Evolutionary conservation across 2,888 invertebrate species (phyloP), one percentile per base, ranked within the genome.

Genomic region (Oithona nana): DNA sequence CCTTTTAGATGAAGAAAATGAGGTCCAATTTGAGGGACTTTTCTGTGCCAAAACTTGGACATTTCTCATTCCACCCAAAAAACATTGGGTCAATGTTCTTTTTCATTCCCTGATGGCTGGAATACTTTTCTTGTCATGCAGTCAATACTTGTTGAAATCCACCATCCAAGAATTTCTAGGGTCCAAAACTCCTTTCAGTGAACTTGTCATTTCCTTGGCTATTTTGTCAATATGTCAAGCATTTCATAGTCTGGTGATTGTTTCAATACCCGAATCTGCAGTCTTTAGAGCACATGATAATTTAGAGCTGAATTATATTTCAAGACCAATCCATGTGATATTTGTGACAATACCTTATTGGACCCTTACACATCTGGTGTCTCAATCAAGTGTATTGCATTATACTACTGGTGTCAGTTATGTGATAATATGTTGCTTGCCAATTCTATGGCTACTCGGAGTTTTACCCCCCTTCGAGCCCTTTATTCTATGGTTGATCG

Each of bases 1-100:
- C 6, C 8, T 24, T 31, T 31, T 54, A 31, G 65, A 66, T 60
- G 66, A 66, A 55, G 66, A 66, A n/a, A 58, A 62, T 16, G 26
- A 63, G 11, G 60, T 31, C 8, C 65, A 39, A 16, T 39, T 66
- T 57, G 65, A 66, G 29, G 65, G 65, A 2, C 49, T 60, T 8
- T 51, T 64, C 2, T 64, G 65, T 20, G 56, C 61, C 28, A 63
- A 63, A 22, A 66, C 66, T 0, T 66, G 66, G 66, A 24, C 39
- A n/a, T 66, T 65, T 59, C 56, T 67, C 1, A 63, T 66, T 1
- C 61, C 63, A 1, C 61, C 57, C 28, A 66, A 66, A 58, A 60
- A 58, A 28, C 20, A 54, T 16, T 54, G 57, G 29, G 30, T 58
- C 8, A 64, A 61, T 48, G 52, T 65, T 11, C 3, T 65, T 13